phyloP scores from a whole-genome alignment of 2,888 invertebrate genomes.

The Orthosia cruda region DNA sequence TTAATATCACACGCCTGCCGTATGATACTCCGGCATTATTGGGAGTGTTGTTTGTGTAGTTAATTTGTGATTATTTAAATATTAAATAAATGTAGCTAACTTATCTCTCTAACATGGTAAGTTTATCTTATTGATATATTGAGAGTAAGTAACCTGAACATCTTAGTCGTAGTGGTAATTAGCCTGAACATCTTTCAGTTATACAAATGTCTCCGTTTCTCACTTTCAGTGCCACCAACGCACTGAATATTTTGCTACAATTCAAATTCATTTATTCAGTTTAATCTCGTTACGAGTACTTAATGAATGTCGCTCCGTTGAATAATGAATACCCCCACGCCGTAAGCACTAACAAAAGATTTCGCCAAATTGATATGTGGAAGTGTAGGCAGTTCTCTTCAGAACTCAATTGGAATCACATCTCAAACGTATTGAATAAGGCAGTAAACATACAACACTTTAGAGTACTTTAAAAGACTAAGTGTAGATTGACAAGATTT shows the following conservation, averaged over 20 bases:
- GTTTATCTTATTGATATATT: background rate
- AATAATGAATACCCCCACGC: conserved; percentile 67
- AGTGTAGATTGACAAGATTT: conserved; percentile 20
- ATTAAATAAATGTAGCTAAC: too few relatives aligned
- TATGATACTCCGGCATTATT: conserved; percentile 7
- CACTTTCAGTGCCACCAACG: background rate
- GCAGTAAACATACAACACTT: conserved; percentile 6
- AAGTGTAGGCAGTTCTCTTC: conserved; percentile 27
- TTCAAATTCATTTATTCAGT: conserved; percentile 73
- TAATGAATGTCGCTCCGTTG: conserved; percentile 71
- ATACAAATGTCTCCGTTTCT: background rate
- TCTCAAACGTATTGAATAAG: conserved; percentile 18
- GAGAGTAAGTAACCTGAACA: background rate
- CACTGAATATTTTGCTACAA: conserved; percentile 65
- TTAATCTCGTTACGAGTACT: conserved; percentile 72
- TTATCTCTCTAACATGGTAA: background rate
- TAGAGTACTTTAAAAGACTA: conserved; percentile 3
- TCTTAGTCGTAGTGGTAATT: too few relatives aligned
- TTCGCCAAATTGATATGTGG: conserved; percentile 52
- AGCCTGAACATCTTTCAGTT: background rate
- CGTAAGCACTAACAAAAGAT: conserved; percentile 56
- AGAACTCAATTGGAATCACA: conserved; percentile 28
- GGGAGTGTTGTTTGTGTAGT: background rate
- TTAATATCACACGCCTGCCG: conserved; percentile 27
- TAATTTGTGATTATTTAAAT: background rate